Evolutionary conservation across 1,140 invertebrate species (phyloP), one percentile per base, ranked within the genome.

Genomic region (Sycophaga agraensis): DNA sequence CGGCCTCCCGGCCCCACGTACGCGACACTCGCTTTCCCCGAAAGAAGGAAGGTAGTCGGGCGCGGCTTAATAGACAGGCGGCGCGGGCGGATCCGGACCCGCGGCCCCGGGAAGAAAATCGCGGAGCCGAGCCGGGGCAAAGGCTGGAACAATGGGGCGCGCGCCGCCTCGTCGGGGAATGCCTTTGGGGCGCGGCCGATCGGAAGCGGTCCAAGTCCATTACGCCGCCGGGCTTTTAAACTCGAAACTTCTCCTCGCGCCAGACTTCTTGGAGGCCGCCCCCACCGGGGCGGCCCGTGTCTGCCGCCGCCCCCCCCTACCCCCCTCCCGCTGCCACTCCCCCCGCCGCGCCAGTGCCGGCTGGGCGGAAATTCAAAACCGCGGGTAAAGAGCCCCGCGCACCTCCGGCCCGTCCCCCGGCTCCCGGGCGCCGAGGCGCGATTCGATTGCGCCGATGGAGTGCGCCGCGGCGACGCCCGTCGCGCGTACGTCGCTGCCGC

Each of bases 331-430:
- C 16, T 50, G 3, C 28, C 26, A 34, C 31, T 37, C 22, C 19
- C n/a, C 4, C 19, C 16, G 42, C 16, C 16, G 16, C 12, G 2
- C 19, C 4, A 2, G 12, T 6, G 42, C 42, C 3, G 9, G 35
- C 26, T 57, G 53, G 39, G 28, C 19, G 28, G 53, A 66, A 66
- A 66, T 64, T 65, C 37, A 43, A 66, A 70, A 63, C 58, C 59
- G 55, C 55, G 54, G 40, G n/a, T 14, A 9, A 28, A 55, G 49
- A 14, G 9, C 24, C 39, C 21, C 65, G 28, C n/a, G 28, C 11
- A 31, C 28, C 28, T 51, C 31, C 17, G 6, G 17, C 17, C 5
- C 19, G 28, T 39, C 28, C 4, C 28, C 4, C 28, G 11, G 5
- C 28, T 31, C 28, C 11, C 28, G 28, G n/a, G 8, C 37, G 37